Conservation (phyloP, 2,113 vertebrate genomes). For the Anolis carolinensis region DNA sequence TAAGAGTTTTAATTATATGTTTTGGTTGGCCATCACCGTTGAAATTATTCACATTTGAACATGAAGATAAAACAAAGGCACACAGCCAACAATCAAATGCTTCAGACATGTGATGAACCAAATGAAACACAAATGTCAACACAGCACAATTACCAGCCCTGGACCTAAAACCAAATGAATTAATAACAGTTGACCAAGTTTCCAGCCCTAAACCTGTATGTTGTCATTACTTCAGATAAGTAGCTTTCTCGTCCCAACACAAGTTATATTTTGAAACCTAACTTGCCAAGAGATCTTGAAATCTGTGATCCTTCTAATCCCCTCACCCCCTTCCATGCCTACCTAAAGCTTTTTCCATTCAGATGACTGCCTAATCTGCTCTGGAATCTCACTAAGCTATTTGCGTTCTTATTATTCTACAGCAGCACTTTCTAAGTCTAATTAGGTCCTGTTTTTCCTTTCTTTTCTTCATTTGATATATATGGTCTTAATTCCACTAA, state of each 20-base stretch:
- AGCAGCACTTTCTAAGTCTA: slow-evolving; percentile 39
- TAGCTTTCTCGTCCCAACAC: neutral
- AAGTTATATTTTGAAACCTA: slow-evolving; percentile 30
- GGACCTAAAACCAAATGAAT: neutral
- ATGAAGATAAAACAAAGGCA: too few species aligned
- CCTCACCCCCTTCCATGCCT: slow-evolving; percentile 18
- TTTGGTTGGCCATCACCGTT: too few species aligned
- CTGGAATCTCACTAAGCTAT: slow-evolving; percentile 33
- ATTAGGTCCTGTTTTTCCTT: slow-evolving; percentile 35
- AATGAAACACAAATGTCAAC: neutral
- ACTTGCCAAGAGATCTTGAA: neutral
- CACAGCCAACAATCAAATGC: neutral
- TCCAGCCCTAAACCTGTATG: slow-evolving; percentile 18
- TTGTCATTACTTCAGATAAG: slow-evolving; percentile 19
- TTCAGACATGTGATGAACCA: neutral
- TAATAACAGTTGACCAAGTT: neutral
- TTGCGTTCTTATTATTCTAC: slow-evolving; percentile 33
- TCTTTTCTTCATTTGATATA: slow-evolving; percentile 18
- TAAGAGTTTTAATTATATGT: too few species aligned
- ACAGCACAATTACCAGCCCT: neutral
- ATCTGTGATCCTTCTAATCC: slow-evolving; percentile 12
- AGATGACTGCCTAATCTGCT: slow-evolving; percentile 38
- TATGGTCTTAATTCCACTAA: slow-evolving; percentile 35
- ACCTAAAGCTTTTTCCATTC: slow-evolving; percentile 15
- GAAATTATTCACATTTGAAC: too few species aligned